Evolutionary conservation across 2,888 invertebrate genomes (phyloP).

Genomic region (Nomada ruficornis): DNA sequence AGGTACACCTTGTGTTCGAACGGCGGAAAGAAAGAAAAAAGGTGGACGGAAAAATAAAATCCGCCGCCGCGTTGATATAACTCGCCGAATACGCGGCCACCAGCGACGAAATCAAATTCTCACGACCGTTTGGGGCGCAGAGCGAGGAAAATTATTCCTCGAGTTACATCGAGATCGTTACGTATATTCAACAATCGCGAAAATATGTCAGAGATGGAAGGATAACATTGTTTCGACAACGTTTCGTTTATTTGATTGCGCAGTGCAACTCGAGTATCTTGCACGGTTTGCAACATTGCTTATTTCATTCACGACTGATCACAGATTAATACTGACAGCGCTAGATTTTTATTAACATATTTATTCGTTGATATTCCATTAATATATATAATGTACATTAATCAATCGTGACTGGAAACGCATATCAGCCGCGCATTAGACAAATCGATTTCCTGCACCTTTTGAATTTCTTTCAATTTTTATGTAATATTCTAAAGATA

Average conservation of each 20-base stretch:
- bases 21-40: not conserved
- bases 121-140: conserved; percentile 50
- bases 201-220: not conserved
- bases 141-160: conserved; percentile 38
- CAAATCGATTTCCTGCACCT: no score
- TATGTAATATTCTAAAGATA: no score
- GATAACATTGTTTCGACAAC: not conserved
- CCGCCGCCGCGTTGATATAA: conserved; percentile 34
- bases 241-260: not conserved
- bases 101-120: conserved; percentile 62
- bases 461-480: no score
- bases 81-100: conserved; percentile 36
- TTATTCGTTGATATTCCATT: no score
- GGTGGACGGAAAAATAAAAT: conserved; percentile 25
- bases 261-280: no score
- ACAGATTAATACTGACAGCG: no score
- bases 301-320: no score
- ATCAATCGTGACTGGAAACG: no score
- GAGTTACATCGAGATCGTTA: conserved; percentile 25
- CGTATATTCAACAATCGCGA: conserved; percentile 26
- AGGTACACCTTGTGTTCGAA: conserved; percentile 15
- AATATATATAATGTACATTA: no score
- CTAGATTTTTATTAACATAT: no score
- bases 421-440: no score
- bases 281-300: no score